phyloP scores from a whole-genome alignment of 2,113 vertebrate genomes.

The Dunckerocampus dactyliophorus region DNA sequence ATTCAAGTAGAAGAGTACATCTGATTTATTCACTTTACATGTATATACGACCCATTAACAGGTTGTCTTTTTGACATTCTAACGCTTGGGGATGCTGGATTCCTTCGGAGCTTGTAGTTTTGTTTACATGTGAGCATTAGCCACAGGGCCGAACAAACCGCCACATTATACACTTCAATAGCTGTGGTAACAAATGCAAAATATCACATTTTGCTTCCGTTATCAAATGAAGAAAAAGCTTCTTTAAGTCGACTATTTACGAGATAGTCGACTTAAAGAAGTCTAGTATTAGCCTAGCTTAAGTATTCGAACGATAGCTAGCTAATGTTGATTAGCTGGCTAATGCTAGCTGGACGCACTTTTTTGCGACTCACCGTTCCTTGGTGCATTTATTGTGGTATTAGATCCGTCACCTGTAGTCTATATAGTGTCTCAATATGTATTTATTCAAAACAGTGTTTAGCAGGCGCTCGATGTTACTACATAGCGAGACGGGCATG shows the following conservation, averaged over 20 bases:
- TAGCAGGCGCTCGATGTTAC: not conserved
- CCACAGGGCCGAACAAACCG: not conserved
- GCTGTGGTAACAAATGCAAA: not conserved
- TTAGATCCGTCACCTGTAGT: not conserved
- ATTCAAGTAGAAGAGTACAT: too few relatives aligned
- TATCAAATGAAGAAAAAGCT: too few relatives aligned
- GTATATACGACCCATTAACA: not conserved
- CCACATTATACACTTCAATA: not conserved
- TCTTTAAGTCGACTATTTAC: not conserved
- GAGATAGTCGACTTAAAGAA: too few relatives aligned
- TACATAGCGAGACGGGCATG: constrained; percentile 38
- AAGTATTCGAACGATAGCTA: not conserved
- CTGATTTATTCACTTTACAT: not conserved
- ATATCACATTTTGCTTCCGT: not conserved
- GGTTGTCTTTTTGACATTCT: not conserved
- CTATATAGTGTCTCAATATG: not conserved
- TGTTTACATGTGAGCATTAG: constrained; percentile 48
- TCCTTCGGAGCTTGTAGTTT: constrained; percentile 14
- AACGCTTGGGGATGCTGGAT: not conserved
- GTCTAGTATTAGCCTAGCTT: constrained; percentile 31
- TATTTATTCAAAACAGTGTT: not conserved
- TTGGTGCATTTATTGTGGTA: not conserved
- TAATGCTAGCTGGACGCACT: not conserved
- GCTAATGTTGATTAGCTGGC: not conserved
- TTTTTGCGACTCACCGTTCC: constrained; percentile 34